Base-by-base conservation (phyloP, 2,888 invertebrate species). In the Toxonevra muliebris region DNA sequence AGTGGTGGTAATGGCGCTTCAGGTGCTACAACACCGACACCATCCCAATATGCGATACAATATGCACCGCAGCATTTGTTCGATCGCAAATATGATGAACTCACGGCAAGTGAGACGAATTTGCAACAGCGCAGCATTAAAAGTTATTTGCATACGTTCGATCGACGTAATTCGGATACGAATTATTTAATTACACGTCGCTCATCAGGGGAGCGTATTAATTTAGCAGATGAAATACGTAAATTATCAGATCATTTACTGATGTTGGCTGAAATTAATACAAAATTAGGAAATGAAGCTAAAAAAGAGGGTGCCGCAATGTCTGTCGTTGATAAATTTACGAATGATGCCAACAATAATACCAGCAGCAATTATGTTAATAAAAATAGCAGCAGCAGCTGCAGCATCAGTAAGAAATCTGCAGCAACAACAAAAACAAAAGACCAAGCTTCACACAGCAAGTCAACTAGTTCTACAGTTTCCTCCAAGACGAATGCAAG, bases 161-260 rank as follows among this genome's bases (percentile, higher is more conserved):
- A 92, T 79, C 87, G 94, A 66, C 87, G 93, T 76, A 92, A 93
- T 2, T 94, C 94, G 0, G 94, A 94, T 78, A 92, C 93, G 76
- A 90, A 90, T 9, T 91, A 89, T 76, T 87, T 92, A 74, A 82
- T 92, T 62, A 86, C 87, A 1, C 75, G 81, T 10, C 82, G 80
- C 74, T 87, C 88, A 19, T 90, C 90, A 72, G 89, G 90, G 0
- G 90, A 91, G 66, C 87, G 90, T 68, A 88, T 91, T 69, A 91
- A 91, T 77, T 86, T 94, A 68, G 93, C 93, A 0, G 93, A 93
- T 77, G 94, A 94, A 85, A 94, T 94, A 72, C 90, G 92, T 74
- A 93, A 93, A 83, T 84, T 94, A 1, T 93, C 94, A 0, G 93
- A 94, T 79, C 93, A 93, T 79, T 85, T 94, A 42, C 89, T 89